Evolutionary conservation across 1,140 invertebrate species (phyloP).

Genomic region (Aphaenogaster floridana): DNA sequence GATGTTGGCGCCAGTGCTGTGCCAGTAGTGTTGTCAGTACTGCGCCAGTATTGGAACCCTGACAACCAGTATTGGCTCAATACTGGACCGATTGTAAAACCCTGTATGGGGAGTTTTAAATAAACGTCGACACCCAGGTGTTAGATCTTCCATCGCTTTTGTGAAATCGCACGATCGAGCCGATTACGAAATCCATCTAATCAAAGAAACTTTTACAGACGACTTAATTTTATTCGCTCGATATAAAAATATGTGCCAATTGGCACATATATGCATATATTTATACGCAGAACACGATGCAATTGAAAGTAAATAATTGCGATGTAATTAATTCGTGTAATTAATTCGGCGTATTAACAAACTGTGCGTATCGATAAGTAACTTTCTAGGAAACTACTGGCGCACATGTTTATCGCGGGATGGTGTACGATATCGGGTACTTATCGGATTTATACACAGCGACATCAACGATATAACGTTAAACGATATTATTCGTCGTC

Average conservation of each 20-base stretch:
- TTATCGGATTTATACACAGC: background rate
- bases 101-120: background rate
- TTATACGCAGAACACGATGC: background rate
- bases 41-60: too few relatives aligned
- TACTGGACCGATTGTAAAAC: too few relatives aligned
- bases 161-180: background rate
- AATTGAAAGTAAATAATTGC: background rate
- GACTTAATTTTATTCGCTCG: background rate
- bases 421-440: background rate
- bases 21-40: too few relatives aligned
- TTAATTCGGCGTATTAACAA: slow-evolving; percentile 34
- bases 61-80: too few relatives aligned
- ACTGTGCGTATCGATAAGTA: background rate
- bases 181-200: slow-evolving; percentile 26
- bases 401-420: slow-evolving; percentile 10
- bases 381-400: slow-evolving; percentile 37
- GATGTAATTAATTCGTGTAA: slow-evolving; percentile 42
- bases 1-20: too few relatives aligned
- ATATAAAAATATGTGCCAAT: background rate
- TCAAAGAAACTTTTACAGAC: slow-evolving; percentile 31
- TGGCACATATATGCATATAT: too few relatives aligned
- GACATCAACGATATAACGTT: slow-evolving; percentile 30
- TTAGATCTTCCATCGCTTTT: slow-evolving; percentile 26
- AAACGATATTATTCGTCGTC: slow-evolving; percentile 45
- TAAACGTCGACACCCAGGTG: background rate